These are phyloP conservation scores for Cercocebus atys DNA, from an alignment of 2,113 vertebrate genomes.

Conservation along the genomic window DNA sequence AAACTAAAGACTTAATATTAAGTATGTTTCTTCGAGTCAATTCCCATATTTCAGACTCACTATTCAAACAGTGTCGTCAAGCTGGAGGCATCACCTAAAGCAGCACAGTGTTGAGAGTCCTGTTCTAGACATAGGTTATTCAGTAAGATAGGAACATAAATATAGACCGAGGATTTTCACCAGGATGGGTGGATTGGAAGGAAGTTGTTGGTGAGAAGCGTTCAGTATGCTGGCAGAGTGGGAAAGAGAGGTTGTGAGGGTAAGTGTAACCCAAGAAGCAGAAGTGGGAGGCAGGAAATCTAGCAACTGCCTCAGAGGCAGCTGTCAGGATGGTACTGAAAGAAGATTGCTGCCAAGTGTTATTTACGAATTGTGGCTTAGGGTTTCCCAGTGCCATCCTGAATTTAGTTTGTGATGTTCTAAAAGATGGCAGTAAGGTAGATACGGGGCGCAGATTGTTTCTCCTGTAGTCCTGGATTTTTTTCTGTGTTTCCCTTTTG, in stretches of 20 bases:
- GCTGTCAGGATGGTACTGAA: not conserved
- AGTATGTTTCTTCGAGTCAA: not conserved
- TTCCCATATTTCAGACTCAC: not conserved
- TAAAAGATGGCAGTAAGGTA: not conserved
- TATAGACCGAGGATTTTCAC: not conserved
- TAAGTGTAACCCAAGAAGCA: not conserved
- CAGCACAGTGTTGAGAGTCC: not conserved
- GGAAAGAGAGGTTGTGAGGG: not conserved
- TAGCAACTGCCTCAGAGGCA: not conserved
- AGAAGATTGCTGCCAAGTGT: not conserved
- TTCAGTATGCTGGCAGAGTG: not conserved
- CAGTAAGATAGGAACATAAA: not conserved
- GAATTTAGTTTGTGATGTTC: not conserved
- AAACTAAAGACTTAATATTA: not conserved
- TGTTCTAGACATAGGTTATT: not conserved
- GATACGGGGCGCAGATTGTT: not conserved
- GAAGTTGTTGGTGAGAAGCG: not conserved
- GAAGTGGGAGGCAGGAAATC: not conserved
- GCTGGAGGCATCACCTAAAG: not conserved
- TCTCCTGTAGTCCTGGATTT: not conserved
- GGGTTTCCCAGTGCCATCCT: not conserved
- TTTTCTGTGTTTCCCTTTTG: not conserved
- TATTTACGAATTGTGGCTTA: not conserved
- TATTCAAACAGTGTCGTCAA: not conserved
- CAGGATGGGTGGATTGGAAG: not conserved